phyloP scores from a whole-genome alignment of 2,797 vertebrate species.

The Pantherophis vulpinus region DNA sequence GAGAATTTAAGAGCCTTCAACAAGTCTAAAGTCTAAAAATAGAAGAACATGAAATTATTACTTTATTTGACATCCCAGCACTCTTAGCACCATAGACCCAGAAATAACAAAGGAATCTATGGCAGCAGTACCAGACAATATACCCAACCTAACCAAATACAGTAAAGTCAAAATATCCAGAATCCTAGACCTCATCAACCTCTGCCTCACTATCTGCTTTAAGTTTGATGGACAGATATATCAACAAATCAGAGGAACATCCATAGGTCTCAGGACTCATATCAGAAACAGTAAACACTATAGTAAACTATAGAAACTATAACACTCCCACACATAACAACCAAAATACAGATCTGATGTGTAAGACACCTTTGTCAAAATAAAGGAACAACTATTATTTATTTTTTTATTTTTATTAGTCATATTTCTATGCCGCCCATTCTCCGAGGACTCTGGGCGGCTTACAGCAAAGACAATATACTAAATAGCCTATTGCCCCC shows the following conservation, averaged over 20 bases:
- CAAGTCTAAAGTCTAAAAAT: not conserved
- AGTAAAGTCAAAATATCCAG: not conserved
- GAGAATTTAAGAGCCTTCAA: not conserved
- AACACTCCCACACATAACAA: not conserved
- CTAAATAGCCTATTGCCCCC: too few relatives aligned
- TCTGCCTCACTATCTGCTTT: not conserved
- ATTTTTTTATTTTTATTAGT: too few relatives aligned
- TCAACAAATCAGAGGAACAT: not conserved
- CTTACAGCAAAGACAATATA: too few relatives aligned
- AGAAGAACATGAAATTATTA: not conserved
- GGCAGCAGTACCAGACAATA: not conserved
- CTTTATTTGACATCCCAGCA: not conserved
- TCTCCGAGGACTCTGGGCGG: too few relatives aligned
- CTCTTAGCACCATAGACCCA: not conserved
- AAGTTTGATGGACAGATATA: not conserved
- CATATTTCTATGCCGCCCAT: too few relatives aligned
- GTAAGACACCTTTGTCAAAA: not conserved
- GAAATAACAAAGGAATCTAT: not conserved
- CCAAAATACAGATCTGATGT: not conserved
- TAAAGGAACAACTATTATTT: not conserved
- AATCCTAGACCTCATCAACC: not conserved
- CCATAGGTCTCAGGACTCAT: not conserved
- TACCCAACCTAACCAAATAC: not conserved
- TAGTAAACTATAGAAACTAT: not conserved
- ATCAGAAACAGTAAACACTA: not conserved